Conservation (phyloP, 1,140 invertebrate genomes). For the Vanessa tameamea region DNA sequence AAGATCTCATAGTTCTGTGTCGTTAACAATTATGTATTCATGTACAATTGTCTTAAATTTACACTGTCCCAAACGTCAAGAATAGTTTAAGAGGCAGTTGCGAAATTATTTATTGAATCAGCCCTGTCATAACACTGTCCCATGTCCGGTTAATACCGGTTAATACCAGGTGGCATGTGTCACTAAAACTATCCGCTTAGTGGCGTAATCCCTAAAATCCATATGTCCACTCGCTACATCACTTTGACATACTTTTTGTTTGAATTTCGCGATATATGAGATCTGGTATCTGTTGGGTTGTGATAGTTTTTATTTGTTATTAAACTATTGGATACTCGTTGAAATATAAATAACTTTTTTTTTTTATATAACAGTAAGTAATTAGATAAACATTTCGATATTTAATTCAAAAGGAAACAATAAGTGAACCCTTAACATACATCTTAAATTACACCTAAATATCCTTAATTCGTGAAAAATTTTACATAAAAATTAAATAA, state of each 20-base stretch:
- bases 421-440: too few relatives aligned
- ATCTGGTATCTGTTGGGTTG: background rate
- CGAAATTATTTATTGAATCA: conserved; percentile 30
- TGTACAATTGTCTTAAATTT: background rate
- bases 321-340: background rate
- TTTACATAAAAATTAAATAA: too few relatives aligned
- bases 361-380: background rate
- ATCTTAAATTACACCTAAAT: too few relatives aligned
- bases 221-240: conserved; percentile 19
- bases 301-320: background rate
- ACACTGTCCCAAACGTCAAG: background rate
- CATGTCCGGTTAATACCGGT: conserved; percentile 37
- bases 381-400: too few relatives aligned
- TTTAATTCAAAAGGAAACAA: too few relatives aligned
- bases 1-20: too few relatives aligned
- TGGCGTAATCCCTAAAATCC: conserved; percentile 32
- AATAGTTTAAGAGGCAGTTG: conserved; percentile 23
- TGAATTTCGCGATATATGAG: conserved; percentile 7
- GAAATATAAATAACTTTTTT: background rate
- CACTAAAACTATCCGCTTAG: conserved; percentile 40
- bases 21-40: background rate
- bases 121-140: conserved; percentile 29
- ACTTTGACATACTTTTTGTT: conserved; percentile 36
- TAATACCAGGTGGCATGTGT: conserved; percentile 52
- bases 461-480: too few relatives aligned